Conservation (phyloP, 2,888 invertebrate species). For the Caenorhabditis sulstoni region DNA sequence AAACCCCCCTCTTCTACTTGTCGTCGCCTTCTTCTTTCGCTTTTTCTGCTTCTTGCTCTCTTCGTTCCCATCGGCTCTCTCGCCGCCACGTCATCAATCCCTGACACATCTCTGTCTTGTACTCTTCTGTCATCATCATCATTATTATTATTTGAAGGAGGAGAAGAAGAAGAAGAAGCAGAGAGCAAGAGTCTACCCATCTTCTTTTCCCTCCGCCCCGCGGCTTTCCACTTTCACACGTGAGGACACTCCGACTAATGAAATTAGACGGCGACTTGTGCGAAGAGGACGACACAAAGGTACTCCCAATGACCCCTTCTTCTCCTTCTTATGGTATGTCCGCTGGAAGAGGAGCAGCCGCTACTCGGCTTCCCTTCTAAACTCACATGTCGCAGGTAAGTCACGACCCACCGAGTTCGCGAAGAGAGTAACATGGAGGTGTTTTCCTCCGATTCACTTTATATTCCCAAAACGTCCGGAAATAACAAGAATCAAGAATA, state of each 20-base stretch:
- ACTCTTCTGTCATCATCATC: conserved; percentile 45
- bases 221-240: conserved; percentile 47
- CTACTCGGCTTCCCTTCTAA: conserved; percentile 24
- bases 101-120: neutral
- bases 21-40: neutral
- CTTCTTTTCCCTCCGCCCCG: conserved; percentile 13
- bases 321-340: conserved; percentile 34
- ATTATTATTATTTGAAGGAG: conserved; percentile 43
- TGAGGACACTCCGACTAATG: conserved; percentile 50
- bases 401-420: neutral
- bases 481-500: no score
- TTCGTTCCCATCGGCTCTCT: conserved; percentile 35
- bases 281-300: conserved; percentile 21
- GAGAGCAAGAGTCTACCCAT: conserved; percentile 9
- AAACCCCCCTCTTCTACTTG: conserved; percentile 19
- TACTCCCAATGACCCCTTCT: conserved; percentile 23
- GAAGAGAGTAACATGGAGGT: no score
- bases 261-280: conserved; percentile 38
- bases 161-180: no score
- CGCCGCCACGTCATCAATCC: conserved; percentile 32
- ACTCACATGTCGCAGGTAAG: conserved; percentile 36
- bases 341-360: conserved; percentile 32
- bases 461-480: no score
- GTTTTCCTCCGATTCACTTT: no score
- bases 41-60: conserved; percentile 6